Base-by-base conservation (phyloP, 2,797 vertebrate genomes). In the Sebastolobus alascanus region DNA sequence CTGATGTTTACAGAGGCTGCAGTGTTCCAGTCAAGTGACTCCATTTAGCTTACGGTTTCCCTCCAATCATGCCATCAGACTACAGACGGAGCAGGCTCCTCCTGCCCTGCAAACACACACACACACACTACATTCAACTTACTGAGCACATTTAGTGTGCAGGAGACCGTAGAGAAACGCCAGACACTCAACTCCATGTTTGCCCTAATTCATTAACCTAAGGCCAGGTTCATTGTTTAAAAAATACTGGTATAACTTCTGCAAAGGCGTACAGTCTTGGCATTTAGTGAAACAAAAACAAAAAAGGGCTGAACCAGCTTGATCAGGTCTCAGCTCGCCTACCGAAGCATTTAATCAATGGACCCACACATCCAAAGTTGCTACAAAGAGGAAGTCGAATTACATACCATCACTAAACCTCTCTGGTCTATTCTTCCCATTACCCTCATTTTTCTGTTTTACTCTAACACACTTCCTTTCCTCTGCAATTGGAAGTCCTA, bases 11-110 rank as follows among this genome's bases (percentile, higher is more conserved):
- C 90, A 95, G 90, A 93, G 84, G 75, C 82, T 46, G 82, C 90
- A 90, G 81, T 95, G 94, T 95, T 93, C 75, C 68, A 92, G 91
- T 95, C 93, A 96, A 93, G 90, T 94, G 92, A 96, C 80, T 93
- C 82, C 82, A 86, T 90, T 95, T 90, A 94, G 80, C 86, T 84
- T 79, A 88, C n/a, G 67, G 89, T 91, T 84, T 61, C 88, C 79
- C 87, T 90, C 82, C 91, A 92, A 93, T 94, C 85, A 91, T 63
- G 77, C 67, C 78, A 83, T 91, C 85, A 87, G 79, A 87, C 70
- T 38, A 73, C 59, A 89, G 60, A 86, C 55, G 31, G 79, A 83
- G 72, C 54, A 56, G 61, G 31, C 77, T 82, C 68, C 76, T 69
- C 68, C 68, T 18, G 13, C 60, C 52, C 5, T 9, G 8, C 40